Percentiles rank a stretch among this genome's conserved stretches.
Evolutionary conservation across 2,797 vertebrate species (phyloP).

Genomic region (Falco naumanni): DNA sequence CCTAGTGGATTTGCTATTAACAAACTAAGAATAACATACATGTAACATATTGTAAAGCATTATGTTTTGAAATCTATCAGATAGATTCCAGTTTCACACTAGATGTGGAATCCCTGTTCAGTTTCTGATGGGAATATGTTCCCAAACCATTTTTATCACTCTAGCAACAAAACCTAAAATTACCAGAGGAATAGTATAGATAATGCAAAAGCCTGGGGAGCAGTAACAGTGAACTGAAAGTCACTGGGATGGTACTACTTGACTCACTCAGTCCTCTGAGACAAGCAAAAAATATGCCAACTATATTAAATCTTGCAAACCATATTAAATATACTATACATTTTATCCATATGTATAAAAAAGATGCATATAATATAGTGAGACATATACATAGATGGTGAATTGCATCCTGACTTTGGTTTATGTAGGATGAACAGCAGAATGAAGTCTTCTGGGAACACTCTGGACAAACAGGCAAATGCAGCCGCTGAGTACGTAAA

Average conservation of each 20-base stretch:
- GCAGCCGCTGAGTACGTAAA: background rate
- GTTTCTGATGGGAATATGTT: background rate
- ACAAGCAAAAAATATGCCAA: background rate
- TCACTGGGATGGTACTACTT: background rate
- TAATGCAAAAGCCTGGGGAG: background rate
- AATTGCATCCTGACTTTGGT: background rate
- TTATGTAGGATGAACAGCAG: background rate
- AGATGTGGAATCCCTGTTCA: background rate
- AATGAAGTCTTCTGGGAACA: background rate
- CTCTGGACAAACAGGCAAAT: background rate
- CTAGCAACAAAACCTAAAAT: background rate
- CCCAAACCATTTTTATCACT: too few species aligned
- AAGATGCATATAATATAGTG: background rate
- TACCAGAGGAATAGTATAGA: background rate
- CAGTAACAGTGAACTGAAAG: background rate
- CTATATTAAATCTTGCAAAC: background rate
- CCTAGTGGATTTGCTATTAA: background rate
- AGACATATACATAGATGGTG: background rate
- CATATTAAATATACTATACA: background rate
- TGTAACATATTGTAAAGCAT: background rate
- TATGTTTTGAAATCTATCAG: background rate
- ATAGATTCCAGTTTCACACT: background rate
- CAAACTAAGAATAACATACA: background rate
- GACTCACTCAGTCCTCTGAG: background rate
- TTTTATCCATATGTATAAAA: background rate